A percentile compares a stretch with the other conserved stretches of the same genome.
These are phyloP conservation scores for Acanthopleura granulata DNA, from an alignment of 2,888 invertebrate species.

Conservation along the genomic window DNA sequence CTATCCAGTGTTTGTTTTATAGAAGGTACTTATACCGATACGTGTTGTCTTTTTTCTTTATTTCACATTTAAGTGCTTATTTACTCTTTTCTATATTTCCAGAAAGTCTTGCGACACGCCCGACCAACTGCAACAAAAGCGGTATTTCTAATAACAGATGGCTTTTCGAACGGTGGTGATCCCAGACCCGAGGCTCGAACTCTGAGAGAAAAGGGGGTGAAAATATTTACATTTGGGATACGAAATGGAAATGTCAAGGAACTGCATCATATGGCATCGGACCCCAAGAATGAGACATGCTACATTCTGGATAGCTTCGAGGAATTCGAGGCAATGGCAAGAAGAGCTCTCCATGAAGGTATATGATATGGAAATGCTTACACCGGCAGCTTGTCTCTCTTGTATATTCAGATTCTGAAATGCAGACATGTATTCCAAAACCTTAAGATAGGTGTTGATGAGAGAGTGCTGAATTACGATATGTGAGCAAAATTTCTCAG, in stretches of 20 bases:
- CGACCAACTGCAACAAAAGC: conserved; percentile 72
- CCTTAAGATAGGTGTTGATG: neutral
- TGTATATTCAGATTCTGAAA: conserved; percentile 14
- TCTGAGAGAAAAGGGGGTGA: conserved; percentile 70
- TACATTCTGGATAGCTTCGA: conserved; percentile 79
- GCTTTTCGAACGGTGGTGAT: conserved; percentile 80
- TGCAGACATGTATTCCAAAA: neutral
- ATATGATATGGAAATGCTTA: conserved; percentile 24
- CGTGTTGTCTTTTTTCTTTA: no score
- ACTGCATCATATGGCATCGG: conserved; percentile 77
- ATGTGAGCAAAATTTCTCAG: neutral
- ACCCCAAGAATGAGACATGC: conserved; percentile 76
- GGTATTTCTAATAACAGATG: conserved; percentile 79
- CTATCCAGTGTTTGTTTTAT: no score
- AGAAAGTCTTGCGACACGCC: conserved; percentile 63
- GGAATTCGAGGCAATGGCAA: conserved; percentile 79
- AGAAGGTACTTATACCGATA: no score
- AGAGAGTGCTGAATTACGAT: neutral
- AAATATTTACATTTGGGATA: conserved; percentile 75
- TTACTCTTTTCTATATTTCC: conserved; percentile 21
- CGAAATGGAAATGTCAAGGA: conserved; percentile 76
- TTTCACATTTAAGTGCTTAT: no score
- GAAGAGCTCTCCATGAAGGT: conserved; percentile 79
- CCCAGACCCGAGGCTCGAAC: conserved; percentile 76
- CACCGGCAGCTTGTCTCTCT: neutral